phyloP scores from a whole-genome alignment of 2,113 vertebrate species.

The Trichomycterus rosablanca region DNA sequence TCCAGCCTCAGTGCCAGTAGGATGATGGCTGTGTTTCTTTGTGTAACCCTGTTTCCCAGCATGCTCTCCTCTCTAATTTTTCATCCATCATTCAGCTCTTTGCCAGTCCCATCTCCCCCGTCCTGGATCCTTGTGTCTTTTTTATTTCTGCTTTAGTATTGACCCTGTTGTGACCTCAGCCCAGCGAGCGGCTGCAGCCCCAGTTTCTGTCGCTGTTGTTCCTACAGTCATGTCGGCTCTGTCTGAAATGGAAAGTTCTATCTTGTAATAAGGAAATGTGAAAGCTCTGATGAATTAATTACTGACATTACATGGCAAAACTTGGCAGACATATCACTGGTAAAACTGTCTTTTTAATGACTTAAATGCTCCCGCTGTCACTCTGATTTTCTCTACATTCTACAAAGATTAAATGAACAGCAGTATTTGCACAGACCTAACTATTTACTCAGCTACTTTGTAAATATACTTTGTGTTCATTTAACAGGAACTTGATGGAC shows the following conservation, averaged over 20 bases:
- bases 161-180: not conserved
- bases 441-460: too few relatives aligned
- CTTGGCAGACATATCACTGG: not conserved
- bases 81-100: not conserved
- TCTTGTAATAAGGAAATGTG: not conserved
- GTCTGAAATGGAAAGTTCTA: not conserved
- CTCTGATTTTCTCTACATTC: not conserved
- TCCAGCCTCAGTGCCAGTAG: not conserved
- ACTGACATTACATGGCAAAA: not conserved
- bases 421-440: too few relatives aligned
- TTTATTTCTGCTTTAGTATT: not conserved
- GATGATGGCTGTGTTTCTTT: not conserved
- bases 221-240: too few relatives aligned
- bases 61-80: not conserved
- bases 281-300: not conserved
- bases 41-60: slow-evolving; percentile 4
- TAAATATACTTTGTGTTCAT: too few relatives aligned
- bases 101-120: not conserved
- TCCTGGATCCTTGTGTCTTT: not conserved
- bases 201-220: slow-evolving; percentile 21
- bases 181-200: slow-evolving; percentile 23
- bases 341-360: too few relatives aligned
- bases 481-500: too few relatives aligned
- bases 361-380: not conserved
- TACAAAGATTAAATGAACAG: too few relatives aligned